These are phyloP conservation scores for Abramis brama DNA, from an alignment of 2,113 vertebrate species.

Conservation along the genomic window DNA sequence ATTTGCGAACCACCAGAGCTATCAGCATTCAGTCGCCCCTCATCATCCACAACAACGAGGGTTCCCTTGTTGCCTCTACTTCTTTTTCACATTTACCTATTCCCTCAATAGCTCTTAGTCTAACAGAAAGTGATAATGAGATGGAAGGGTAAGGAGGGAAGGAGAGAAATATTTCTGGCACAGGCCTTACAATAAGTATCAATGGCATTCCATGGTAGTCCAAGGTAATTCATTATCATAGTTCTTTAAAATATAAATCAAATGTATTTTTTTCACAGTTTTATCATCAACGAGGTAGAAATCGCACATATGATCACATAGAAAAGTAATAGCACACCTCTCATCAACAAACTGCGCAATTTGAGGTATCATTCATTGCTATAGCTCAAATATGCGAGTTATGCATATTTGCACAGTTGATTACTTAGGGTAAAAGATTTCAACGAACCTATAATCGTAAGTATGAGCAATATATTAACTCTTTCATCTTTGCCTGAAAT, in stretches of 20 bases:
- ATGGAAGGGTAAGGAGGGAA: background rate
- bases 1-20: conserved; percentile 49
- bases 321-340: too few relatives aligned
- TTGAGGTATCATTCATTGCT: background rate
- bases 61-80: conserved; percentile 24
- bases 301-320: too few relatives aligned
- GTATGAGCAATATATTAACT: background rate
- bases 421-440: background rate
- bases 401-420: background rate
- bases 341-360: background rate
- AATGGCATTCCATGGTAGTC: background rate
- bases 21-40: conserved; percentile 44
- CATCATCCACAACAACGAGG: conserved; percentile 30
- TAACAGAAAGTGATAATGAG: background rate
- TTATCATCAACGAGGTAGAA: too few relatives aligned
- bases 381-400: background rate
- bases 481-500: too few relatives aligned
- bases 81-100: conserved; percentile 33
- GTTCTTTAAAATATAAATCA: background rate
- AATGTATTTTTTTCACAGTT: background rate
- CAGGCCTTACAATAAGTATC: background rate
- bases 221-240: background rate
- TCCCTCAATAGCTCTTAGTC: conserved; percentile 23
- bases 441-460: background rate
- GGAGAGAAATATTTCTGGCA: background rate